A percentile compares a stretch with the other conserved stretches of the same genome.
Evolutionary conservation across 1,140 invertebrate genomes (phyloP).

Genomic region (Monomorium pharaonis): DNA sequence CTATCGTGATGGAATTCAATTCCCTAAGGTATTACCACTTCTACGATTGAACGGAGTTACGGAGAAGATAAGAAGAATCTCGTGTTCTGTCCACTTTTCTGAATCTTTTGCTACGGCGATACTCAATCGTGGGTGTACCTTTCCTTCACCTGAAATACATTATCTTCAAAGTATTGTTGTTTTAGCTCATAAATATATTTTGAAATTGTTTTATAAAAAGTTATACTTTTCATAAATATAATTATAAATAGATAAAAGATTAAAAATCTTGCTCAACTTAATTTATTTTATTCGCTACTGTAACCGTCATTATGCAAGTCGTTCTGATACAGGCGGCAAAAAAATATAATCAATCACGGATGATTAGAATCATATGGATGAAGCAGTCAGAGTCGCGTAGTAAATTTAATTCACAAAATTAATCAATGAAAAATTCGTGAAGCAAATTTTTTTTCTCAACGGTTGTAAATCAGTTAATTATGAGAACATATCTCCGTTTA

Average conservation of each 20-base stretch:
- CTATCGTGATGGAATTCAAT: neutral
- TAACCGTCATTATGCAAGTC: neutral
- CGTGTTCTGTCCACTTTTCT: neutral
- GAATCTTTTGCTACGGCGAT: neutral
- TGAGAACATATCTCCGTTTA: neutral
- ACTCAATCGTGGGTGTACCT: neutral
- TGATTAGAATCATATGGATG: neutral
- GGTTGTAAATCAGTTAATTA: conserved; percentile 1
- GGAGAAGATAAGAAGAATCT: neutral
- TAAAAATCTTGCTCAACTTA: neutral
- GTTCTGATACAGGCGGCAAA: neutral
- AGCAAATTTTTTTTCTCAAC: neutral
- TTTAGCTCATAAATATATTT: neutral
- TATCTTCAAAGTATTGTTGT: neutral
- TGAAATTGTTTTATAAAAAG: neutral
- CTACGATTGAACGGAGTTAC: conserved; percentile 3
- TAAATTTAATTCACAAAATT: neutral
- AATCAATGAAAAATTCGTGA: neutral
- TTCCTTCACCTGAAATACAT: neutral
- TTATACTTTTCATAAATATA: neutral
- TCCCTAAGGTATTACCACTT: neutral
- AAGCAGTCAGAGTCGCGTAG: neutral
- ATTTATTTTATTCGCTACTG: neutral
- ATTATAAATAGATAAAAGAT: neutral
- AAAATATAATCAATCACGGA: neutral